Evolutionary conservation across 2,888 invertebrate genomes (phyloP).

Genomic region (Nesidiocoris tenuis): DNA sequence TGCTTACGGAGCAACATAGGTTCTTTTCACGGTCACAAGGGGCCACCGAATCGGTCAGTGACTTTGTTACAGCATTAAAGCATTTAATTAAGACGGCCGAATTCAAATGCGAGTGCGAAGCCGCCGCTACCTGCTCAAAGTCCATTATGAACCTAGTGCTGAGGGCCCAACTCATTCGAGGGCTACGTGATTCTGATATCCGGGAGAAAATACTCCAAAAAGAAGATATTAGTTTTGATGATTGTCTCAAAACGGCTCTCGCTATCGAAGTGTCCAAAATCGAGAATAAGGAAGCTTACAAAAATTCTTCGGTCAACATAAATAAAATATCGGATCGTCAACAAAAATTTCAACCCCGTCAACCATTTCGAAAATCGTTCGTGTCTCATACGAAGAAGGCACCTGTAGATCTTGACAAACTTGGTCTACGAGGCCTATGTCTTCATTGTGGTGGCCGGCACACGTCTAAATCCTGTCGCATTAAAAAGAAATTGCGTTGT

Average conservation of each 20-base stretch:
- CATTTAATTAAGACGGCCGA: neutral
- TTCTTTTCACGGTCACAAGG: neutral
- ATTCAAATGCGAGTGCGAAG: conserved; percentile 3
- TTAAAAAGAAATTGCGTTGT: neutral
- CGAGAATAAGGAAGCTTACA: neutral
- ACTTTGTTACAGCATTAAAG: conserved; percentile 1
- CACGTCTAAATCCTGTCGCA: neutral
- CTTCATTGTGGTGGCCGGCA: neutral
- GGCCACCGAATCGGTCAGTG: neutral
- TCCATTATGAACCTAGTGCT: neutral
- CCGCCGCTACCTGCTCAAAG: neutral
- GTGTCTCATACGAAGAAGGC: neutral
- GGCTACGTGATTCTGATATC: conserved; percentile 8
- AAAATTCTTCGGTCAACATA: neutral
- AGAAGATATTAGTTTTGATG: neutral
- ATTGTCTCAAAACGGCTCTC: neutral
- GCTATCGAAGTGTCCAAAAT: neutral
- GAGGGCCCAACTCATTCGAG: conserved; percentile 5
- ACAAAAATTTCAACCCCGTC: neutral
- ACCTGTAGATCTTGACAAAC: neutral
- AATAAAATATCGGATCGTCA: neutral
- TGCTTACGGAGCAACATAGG: conserved; percentile 4
- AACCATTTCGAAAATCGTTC: neutral
- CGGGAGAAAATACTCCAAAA: neutral
- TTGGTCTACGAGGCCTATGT: neutral